Evolutionary conservation across 2,797 vertebrate genomes (phyloP).

Genomic region (Darevskia nairensis): DNA sequence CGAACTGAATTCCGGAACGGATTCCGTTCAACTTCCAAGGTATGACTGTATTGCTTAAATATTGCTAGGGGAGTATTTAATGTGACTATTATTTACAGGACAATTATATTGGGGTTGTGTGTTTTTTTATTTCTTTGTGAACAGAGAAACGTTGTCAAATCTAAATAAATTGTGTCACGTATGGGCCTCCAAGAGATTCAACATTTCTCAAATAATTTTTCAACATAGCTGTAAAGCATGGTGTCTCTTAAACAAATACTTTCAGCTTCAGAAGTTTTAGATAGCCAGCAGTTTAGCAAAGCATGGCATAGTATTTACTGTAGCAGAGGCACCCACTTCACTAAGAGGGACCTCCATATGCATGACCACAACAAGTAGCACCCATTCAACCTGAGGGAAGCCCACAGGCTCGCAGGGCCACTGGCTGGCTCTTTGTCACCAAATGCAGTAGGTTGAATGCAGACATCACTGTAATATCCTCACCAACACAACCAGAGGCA

Average conservation of each 20-base stretch:
- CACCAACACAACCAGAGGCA: conserved; percentile 84
- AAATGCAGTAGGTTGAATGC: conserved; percentile 99
- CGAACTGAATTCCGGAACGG: no score
- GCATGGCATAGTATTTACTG: conserved; percentile 73
- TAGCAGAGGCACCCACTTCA: conserved; percentile 77
- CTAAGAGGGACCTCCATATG: conserved; percentile 69
- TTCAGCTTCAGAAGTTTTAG: conserved; percentile 61
- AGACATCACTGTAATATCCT: conserved; percentile 93
- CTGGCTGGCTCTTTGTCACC: conserved; percentile 98
- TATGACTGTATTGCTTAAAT: no score
- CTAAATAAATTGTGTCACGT: conserved; percentile 27
- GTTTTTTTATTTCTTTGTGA: conserved; percentile 18
- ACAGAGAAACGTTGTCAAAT: conserved; percentile 48
- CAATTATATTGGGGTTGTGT: background rate
- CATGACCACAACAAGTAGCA: conserved; percentile 81
- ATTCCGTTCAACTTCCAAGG: no score
- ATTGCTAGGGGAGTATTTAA: conserved; percentile 19
- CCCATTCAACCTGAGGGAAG: conserved; percentile 96
- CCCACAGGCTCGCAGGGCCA: conserved; percentile 94
- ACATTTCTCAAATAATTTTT: conserved; percentile 47
- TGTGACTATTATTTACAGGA: conserved; percentile 51
- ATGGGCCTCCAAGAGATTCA: conserved; percentile 41
- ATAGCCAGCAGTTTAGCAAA: conserved; percentile 67
- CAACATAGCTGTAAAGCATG: background rate
- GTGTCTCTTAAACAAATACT: conserved; percentile 49